phyloP scores from a whole-genome alignment of 2,797 vertebrate species.

The Alca torda region DNA sequence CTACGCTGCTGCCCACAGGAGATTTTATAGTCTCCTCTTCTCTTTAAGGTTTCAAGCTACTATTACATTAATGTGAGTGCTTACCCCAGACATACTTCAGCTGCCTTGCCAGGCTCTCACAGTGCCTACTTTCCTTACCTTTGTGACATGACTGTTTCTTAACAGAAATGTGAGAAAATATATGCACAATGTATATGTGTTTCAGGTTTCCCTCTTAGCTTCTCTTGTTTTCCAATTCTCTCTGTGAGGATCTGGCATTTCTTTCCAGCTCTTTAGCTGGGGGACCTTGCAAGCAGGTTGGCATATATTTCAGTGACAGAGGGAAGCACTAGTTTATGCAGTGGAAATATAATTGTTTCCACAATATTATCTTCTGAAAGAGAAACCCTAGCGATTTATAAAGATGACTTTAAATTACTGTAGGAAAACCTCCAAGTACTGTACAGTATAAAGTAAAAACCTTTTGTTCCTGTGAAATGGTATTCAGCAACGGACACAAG shows the following conservation, averaged over 20 bases:
- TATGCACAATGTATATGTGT: accelerated
- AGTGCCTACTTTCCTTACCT: not conserved
- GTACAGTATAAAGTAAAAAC: not conserved
- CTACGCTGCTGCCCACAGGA: not conserved
- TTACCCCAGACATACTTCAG: not conserved
- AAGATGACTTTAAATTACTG: not conserved
- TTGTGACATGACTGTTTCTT: not conserved
- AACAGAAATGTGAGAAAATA: not conserved
- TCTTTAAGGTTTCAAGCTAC: not conserved
- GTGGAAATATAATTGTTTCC: not conserved
- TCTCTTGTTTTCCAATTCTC: not conserved
- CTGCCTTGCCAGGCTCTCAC: not conserved
- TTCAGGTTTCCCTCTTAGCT: not conserved
- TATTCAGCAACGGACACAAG: not conserved
- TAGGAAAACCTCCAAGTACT: not conserved
- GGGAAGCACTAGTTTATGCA: not conserved
- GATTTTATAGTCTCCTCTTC: not conserved
- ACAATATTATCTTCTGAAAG: not conserved
- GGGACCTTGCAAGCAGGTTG: not conserved
- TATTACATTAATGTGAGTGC: too few relatives aligned
- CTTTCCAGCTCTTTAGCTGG: not conserved
- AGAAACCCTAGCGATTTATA: not conserved
- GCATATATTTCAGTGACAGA: not conserved
- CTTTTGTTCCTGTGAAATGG: not conserved
- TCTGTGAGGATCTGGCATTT: not conserved